These are phyloP conservation scores for Meandrusa payeni DNA, from an alignment of 2,888 invertebrate genomes.

Conservation along the genomic window DNA sequence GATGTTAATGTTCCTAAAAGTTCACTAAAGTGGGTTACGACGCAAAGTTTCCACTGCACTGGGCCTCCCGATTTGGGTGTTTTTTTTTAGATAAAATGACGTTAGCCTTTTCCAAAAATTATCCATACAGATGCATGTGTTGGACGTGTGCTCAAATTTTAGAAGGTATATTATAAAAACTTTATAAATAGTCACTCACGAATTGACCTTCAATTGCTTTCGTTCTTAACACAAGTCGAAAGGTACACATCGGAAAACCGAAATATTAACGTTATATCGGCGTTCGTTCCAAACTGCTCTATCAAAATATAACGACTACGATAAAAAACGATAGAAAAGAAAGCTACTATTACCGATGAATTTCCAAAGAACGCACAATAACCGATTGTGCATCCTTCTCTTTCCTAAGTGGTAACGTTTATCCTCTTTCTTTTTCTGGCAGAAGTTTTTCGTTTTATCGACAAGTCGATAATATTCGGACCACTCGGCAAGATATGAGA, in stretches of 20 bases:
- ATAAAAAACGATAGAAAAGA: constrained; percentile 79
- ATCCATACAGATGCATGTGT: too few species aligned
- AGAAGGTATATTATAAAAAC: too few species aligned
- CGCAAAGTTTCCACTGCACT: too few species aligned
- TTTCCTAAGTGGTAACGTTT: constrained; percentile 44
- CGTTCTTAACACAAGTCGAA: constrained; percentile 30
- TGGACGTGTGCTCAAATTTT: too few species aligned
- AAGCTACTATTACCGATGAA: constrained; percentile 74
- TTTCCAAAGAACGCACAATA: constrained; percentile 75
- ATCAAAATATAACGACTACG: constrained; percentile 79
- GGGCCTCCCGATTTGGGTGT: too few species aligned
- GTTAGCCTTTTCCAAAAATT: too few species aligned
- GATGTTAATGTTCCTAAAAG: too few species aligned
- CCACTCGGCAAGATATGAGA: constrained; percentile 67
- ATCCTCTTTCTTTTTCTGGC: constrained; percentile 53
- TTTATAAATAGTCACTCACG: too few species aligned
- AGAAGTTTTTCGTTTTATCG: constrained; percentile 70
- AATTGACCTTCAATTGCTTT: too few species aligned
- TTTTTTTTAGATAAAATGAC: too few species aligned
- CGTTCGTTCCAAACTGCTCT: constrained; percentile 72
- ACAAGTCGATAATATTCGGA: constrained; percentile 75
- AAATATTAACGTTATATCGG: constrained; percentile 78
- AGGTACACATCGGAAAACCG: constrained; percentile 60
- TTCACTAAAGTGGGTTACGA: too few species aligned
- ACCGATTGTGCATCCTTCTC: constrained; percentile 56